Evolutionary conservation across 2,113 vertebrate genomes (phyloP).

Genomic region (Martes martes): DNA sequence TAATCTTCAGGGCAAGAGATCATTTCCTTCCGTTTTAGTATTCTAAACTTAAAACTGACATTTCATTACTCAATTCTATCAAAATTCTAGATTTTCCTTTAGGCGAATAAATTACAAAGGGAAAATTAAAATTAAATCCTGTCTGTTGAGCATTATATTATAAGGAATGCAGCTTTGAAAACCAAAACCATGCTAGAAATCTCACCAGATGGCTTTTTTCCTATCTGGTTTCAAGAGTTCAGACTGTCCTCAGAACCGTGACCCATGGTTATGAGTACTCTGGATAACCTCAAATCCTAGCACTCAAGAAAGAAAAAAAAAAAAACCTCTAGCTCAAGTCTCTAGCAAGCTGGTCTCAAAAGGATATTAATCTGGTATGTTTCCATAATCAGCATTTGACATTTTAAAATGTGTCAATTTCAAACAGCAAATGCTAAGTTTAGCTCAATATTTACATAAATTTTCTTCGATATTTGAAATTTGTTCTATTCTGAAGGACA

Average conservation of each 20-base stretch:
- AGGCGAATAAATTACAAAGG: not conserved
- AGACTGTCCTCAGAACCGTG: not conserved
- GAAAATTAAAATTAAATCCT: not conserved
- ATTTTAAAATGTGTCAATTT: not conserved
- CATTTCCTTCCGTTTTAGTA: not conserved
- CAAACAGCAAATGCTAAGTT: not conserved
- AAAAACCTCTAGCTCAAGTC: not conserved
- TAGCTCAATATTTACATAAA: not conserved
- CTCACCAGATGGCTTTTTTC: not conserved
- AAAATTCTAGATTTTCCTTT: not conserved
- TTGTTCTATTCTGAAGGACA: not conserved
- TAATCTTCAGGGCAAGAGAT: not conserved
- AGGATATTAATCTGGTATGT: not conserved
- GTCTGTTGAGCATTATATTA: not conserved
- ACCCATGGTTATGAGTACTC: not conserved
- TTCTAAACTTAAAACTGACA: not conserved
- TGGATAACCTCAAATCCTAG: not conserved
- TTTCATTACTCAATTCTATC: not conserved
- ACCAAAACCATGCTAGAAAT: not conserved
- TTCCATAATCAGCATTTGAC: not conserved
- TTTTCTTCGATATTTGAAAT: not conserved
- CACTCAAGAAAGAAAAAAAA: not conserved
- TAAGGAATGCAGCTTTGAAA: not conserved
- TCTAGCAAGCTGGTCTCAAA: slow-evolving; percentile 9
- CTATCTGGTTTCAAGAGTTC: not conserved